These are phyloP conservation scores for Campylorhamphus procurvoides DNA, from an alignment of 2,113 vertebrate species.

Conservation along the genomic window DNA sequence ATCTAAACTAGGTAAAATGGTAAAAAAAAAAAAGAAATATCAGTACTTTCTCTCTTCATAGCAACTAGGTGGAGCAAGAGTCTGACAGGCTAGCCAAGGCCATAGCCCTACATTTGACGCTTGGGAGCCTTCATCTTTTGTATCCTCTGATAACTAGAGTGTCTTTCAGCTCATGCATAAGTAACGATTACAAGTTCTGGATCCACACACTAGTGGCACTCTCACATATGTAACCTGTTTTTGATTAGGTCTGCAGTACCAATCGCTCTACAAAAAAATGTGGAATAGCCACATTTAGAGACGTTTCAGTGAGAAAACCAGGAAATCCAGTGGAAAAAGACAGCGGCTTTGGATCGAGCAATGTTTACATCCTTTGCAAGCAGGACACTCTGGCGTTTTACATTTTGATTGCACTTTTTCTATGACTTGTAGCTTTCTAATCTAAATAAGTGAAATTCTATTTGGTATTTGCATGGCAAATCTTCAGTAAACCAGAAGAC, in stretches of 20 bases:
- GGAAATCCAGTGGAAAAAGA: fast-evolving
- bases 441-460: not conserved
- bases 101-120: not conserved
- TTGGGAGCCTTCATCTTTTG: not conserved
- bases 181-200: not conserved
- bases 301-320: not conserved
- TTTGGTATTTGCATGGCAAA: not conserved
- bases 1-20: not conserved
- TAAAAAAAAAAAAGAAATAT: not conserved
- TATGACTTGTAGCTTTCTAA: not conserved
- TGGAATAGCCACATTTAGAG: not conserved
- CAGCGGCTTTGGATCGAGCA: not conserved
- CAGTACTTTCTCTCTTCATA: not conserved
- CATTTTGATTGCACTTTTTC: not conserved
- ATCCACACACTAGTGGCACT: not conserved
- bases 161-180: not conserved
- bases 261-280: fast-evolving
- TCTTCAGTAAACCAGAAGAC: not conserved
- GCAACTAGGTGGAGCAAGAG: not conserved
- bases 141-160: not conserved
- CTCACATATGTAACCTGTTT: not conserved
- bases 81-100: not conserved
- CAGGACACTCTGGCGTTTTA: not conserved
- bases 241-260: not conserved
- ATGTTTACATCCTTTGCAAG: not conserved